A percentile compares a stretch with the other conserved stretches of the same genome.
Conservation (phyloP, 2,113 vertebrate genomes). For the Ochotona curzoniae region DNA sequence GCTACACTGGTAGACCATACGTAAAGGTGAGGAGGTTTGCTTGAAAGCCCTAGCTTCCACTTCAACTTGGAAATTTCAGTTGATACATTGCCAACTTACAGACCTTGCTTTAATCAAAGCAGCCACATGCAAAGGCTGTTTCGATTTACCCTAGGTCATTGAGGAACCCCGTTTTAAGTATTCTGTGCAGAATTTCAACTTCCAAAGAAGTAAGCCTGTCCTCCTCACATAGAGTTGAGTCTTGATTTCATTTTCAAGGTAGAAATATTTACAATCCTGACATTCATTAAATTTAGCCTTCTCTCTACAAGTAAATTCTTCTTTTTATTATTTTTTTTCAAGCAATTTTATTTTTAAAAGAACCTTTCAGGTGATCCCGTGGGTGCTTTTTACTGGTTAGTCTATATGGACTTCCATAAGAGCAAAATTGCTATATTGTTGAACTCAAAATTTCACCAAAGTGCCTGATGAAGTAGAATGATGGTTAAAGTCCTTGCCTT, state of each 20-base stretch:
- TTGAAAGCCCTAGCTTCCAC: conserved; percentile 83
- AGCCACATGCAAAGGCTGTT: conserved; percentile 88
- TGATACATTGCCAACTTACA: conserved; percentile 85
- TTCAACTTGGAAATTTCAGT: conserved; percentile 84
- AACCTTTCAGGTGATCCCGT: neutral
- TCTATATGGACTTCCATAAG: neutral
- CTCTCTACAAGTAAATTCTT: conserved; percentile 44
- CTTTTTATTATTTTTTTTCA: too few relatives aligned
- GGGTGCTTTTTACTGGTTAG: neutral
- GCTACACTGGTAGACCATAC: conserved; percentile 84
- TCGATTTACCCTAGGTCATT: conserved; percentile 85
- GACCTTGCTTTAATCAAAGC: conserved; percentile 89
- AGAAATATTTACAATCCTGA: conserved; percentile 73
- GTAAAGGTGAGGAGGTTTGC: conserved; percentile 70
- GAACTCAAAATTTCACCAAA: neutral
- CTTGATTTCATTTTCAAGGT: conserved; percentile 77
- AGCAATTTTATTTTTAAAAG: neutral
- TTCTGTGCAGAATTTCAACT: conserved; percentile 78
- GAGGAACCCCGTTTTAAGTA: conserved; percentile 87
- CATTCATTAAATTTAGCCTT: conserved; percentile 34
- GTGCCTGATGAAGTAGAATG: too few relatives aligned
- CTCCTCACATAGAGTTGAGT: neutral
- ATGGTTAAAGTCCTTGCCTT: too few relatives aligned
- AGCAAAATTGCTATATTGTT: neutral
- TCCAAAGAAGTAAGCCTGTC: conserved; percentile 76